Conservation (phyloP, 1,140 invertebrate genomes). For the Spodoptera frugiperda region DNA sequence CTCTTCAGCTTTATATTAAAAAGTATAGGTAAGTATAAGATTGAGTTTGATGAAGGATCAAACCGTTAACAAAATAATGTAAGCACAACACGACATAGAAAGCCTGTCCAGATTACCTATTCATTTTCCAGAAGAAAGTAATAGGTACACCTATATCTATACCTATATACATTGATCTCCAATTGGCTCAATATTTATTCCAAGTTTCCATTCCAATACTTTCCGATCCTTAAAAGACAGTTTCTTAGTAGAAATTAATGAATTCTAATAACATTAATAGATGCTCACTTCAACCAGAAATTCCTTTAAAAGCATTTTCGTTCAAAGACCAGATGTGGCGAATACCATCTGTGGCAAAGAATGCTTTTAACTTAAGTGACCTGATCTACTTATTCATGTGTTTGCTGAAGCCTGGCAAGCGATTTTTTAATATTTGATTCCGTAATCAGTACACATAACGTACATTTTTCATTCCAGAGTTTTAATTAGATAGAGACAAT, state of each 20-base stretch:
- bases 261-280: constrained; percentile 37
- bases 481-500: constrained; percentile 42
- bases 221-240: too few species aligned
- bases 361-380: constrained; percentile 35
- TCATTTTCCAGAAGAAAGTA: too few species aligned
- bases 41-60: too few species aligned
- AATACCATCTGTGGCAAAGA: constrained; percentile 26
- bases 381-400: constrained; percentile 35
- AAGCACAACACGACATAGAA: too few species aligned
- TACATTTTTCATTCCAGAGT: constrained; percentile 41
- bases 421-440: constrained; percentile 38
- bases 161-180: too few species aligned
- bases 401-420: constrained; percentile 20
- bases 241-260: neutral
- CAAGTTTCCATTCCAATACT: neutral
- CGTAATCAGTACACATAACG: constrained; percentile 32
- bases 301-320: constrained; percentile 27
- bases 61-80: too few species aligned
- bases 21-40: too few species aligned
- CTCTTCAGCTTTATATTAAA: too few species aligned
- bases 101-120: too few species aligned
- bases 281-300: constrained; percentile 23
- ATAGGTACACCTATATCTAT: too few species aligned
- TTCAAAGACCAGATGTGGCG: constrained; percentile 29
- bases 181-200: too few species aligned